Evolutionary conservation across 2,888 invertebrate genomes (phyloP), one percentile per base, ranked within the genome.

Genomic region (Oeneis ivallda): DNA sequence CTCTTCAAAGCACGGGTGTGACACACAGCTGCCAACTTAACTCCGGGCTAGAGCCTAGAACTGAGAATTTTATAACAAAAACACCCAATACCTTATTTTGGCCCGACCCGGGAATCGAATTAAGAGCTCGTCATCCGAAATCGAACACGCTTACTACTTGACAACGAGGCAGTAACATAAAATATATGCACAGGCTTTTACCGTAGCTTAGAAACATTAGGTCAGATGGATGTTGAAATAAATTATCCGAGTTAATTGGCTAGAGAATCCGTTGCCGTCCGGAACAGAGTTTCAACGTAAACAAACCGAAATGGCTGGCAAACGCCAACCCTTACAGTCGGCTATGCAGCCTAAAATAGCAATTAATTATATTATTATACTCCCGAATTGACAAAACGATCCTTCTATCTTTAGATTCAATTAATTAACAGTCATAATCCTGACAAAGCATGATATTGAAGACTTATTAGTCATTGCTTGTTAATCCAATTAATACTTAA

Each of bases 161-260:
- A 41, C 26, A 26, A 26, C 26, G 5, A 26, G 5, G 26, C 26
- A 26, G 26, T 26, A 5, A 1, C 26, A 26, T 26, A 26, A n/a
- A 26, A 26, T 26, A 26, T 13, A 13, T 7, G n/a, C 8, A 47
- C 17, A 47, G 10, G 15, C 47, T 47, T 15, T 17, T 47, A 17
- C 17, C 47, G 17, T 8, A 47, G 15, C 8, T 17, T 17, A 15
- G 17, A 8, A 47, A 17, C 17, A 47, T 47, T 47, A 47, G 47
- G 47, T 17, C 9, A 10, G 17, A 47, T 10, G 9, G 15, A 47
- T 47, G 47, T 47, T 17, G 17, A 1, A 15, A 47, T 47, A 47
- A 47, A 47, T 47, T 15, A 47, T 15, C 47, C 15, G 47, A 47
- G 10, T 47, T 47, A 47, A 47, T 47, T 47, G 47, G 47, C 47